Percentiles rank a stretch among this genome's conserved stretches.
phyloP scores from a whole-genome alignment of 2,888 invertebrate genomes.

The Pterostichus niger region DNA sequence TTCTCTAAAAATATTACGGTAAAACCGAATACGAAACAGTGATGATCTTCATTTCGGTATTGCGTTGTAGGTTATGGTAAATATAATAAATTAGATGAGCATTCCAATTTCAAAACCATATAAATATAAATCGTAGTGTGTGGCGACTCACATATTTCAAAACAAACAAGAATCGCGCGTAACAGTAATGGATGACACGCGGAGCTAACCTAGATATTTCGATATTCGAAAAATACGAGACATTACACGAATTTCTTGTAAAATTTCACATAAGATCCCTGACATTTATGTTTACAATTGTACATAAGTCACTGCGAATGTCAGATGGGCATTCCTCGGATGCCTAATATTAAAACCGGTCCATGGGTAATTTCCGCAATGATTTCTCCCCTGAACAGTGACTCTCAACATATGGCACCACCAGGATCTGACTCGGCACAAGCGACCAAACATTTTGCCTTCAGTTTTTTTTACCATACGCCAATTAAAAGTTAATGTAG shows the following conservation, averaged over 20 bases:
- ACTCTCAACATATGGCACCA: background rate
- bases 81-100: constrained; percentile 32
- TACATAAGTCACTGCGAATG: constrained; percentile 29
- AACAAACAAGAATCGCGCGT: constrained; percentile 51
- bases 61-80: constrained; percentile 3
- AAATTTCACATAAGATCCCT: constrained; percentile 63
- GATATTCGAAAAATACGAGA: constrained; percentile 54
- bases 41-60: constrained; percentile 31
- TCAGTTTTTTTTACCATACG: no score
- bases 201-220: constrained; percentile 63
- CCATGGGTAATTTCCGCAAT: constrained; percentile 28
- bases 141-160: constrained; percentile 36
- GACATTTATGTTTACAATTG: constrained; percentile 63
- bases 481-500: no score
- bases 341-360: constrained; percentile 53
- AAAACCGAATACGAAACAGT: constrained; percentile 6
- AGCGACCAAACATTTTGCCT: no score
- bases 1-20: background rate
- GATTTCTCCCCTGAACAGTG: constrained; percentile 22
- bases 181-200: constrained; percentile 47
- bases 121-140: constrained; percentile 53
- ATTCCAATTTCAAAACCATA: constrained; percentile 54
- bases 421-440: background rate
- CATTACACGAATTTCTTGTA: constrained; percentile 64
- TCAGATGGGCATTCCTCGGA: constrained; percentile 32